A percentile compares a stretch with the other conserved stretches of the same genome.
Evolutionary conservation across 2,797 vertebrate species (phyloP).

Genomic region (Protosalanx chinensis): DNA sequence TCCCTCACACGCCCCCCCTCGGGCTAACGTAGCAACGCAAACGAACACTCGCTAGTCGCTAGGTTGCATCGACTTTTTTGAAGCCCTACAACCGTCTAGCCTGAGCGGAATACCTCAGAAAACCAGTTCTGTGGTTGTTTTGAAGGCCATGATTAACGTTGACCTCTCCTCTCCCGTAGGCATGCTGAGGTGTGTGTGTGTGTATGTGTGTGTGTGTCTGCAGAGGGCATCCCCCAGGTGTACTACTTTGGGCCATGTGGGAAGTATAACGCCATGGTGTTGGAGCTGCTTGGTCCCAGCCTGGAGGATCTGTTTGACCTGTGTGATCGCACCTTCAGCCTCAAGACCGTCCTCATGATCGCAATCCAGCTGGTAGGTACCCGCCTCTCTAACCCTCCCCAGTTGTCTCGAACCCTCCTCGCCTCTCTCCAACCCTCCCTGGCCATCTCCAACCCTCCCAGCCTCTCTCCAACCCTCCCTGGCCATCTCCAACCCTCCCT

Average conservation of each 20-base stretch:
- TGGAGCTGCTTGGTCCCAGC: slow-evolving; percentile 96
- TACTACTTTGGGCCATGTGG: slow-evolving; percentile 98
- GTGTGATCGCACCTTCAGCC: slow-evolving; percentile 95
- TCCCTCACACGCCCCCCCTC: too few relatives aligned
- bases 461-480: not conserved
- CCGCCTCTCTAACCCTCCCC: not conserved
- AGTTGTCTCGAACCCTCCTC: too few relatives aligned
- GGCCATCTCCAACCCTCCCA: not conserved
- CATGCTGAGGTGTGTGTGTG: too few relatives aligned
- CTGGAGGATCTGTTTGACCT: slow-evolving; percentile 98
- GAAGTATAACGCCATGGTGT: slow-evolving; percentile 98
- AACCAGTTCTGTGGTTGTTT: not conserved
- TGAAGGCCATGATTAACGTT: not conserved
- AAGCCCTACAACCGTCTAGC: too few relatives aligned
- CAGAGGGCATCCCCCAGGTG: slow-evolving; percentile 99
- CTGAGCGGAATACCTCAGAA: too few relatives aligned
- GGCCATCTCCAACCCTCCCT: not conserved
- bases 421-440: not conserved
- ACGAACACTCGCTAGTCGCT: too few relatives aligned
- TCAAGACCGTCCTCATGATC: slow-evolving; percentile 99
- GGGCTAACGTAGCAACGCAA: too few relatives aligned
- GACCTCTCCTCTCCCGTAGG: not conserved
- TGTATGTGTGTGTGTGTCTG: slow-evolving; percentile 13
- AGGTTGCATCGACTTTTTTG: too few relatives aligned
- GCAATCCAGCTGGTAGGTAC: slow-evolving; percentile 92